Evolutionary conservation across 37 sponge, comb jelly and placozoan species (phyloP).

Genomic region (Halichondria panicea): DNA sequence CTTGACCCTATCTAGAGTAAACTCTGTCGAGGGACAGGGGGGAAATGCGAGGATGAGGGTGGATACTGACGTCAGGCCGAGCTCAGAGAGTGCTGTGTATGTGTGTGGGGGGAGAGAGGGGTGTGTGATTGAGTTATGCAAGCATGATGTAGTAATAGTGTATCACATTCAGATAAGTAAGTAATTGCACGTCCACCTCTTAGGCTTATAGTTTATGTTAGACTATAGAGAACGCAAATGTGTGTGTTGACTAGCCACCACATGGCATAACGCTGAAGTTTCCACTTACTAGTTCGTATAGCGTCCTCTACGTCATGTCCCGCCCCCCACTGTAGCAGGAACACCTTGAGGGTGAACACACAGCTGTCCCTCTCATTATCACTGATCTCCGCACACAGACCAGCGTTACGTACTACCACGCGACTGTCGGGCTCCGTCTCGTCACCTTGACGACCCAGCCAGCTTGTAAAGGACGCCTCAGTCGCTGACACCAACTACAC

Average conservation of each 20-base stretch:
- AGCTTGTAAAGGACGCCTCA: constrained; percentile 37
- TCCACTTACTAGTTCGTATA: constrained; percentile 33
- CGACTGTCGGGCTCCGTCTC: background rate
- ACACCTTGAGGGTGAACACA: constrained; percentile 59
- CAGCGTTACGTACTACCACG: constrained; percentile 22
- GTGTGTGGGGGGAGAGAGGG: background rate
- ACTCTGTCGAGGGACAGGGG: constrained; percentile 3
- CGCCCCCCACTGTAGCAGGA: constrained; percentile 39
- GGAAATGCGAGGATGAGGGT: constrained; percentile 54
- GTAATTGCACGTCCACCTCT: background rate
- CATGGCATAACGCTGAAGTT: too few relatives aligned
- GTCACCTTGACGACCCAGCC: constrained; percentile 34
- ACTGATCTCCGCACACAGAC: constrained; percentile 19
- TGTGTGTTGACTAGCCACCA: too few relatives aligned
- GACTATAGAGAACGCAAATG: too few relatives aligned
- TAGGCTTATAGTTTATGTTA: background rate
- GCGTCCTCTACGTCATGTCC: constrained; percentile 36
- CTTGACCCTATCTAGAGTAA: constrained; percentile 26
- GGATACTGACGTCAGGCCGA: constrained; percentile 44
- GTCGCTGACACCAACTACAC: constrained; percentile 17
- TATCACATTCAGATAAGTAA: background rate
- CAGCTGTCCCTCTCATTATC: constrained; percentile 7
- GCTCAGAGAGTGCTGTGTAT: constrained; percentile 36
- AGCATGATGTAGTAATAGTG: background rate
- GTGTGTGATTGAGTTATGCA: background rate